Evolutionary conservation across 2,888 invertebrate species (phyloP), one percentile per base, ranked within the genome.

Genomic region (Oithona nana): DNA sequence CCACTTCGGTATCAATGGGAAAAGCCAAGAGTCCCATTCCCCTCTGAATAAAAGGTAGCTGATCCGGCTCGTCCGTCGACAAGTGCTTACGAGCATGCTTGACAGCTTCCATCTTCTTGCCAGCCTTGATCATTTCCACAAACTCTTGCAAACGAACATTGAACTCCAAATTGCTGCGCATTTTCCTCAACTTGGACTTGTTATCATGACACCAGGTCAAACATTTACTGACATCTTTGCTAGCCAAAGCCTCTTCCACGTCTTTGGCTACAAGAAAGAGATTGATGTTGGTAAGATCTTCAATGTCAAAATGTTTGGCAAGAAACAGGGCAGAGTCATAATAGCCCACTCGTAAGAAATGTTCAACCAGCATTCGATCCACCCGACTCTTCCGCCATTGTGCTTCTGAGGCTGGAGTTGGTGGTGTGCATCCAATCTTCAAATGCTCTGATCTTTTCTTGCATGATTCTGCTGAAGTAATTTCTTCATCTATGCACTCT

Each of bases 131-230:
- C 60, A 95, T 74, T 74, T 97, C 97, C 39, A 98, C 85, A 72
- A 94, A 95, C 73, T 95, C 95, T 77, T 95, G 83, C 69, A 88
- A 82, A 49, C 90, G 78, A 65, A 97, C 79, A 73, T 90, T 90
- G 71, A 95, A 90, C 75, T 98, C 98, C 80, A 98, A 84, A 63
- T 83, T 88, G 61, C 94, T 94, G 73, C 88, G 88, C 66, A 94
- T 81, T 75, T 94, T 94, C 63, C 93, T 78, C 66, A 95, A 79
- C 72, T 93, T 94, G 39, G 92, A 92, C 73, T 89, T 86, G 76
- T 95, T 94, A 72, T 95, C 95, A 70, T 88, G 86, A 75, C 95
- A 95, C 95, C 95, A 95, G 65, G 84, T 80, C 64, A 94, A 80
- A 72, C 62, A 62, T 48, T 62, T 55, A 3, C 31, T 62, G 24